Evolutionary conservation across 1,140 invertebrate genomes (phyloP).

Genomic region (Saccostrea glomerata): DNA sequence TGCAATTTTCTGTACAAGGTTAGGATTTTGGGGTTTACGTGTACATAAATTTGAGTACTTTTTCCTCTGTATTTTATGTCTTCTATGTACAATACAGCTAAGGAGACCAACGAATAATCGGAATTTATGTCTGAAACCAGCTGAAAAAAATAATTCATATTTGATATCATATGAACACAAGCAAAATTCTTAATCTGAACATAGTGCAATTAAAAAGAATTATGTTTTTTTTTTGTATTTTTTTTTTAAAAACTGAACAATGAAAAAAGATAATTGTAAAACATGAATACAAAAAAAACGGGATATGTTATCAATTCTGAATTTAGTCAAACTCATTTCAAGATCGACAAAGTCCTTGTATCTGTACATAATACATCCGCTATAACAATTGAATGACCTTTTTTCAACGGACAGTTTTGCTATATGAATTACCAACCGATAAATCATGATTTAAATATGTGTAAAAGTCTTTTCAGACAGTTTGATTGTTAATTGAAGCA

Average conservation of each 20-base stretch:
- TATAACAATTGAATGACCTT: no score
- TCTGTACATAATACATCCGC: no score
- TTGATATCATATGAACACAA: background rate
- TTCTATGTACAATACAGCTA: slow-evolving; percentile 5
- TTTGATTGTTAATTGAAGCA: no score
- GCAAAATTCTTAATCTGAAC: background rate
- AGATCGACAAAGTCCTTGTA: no score
- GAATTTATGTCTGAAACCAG: slow-evolving; percentile 3
- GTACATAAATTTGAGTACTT: slow-evolving; percentile 7
- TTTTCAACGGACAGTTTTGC: no score
- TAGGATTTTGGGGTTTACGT: background rate
- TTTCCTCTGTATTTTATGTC: slow-evolving; percentile 16
- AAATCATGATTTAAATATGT: no score
- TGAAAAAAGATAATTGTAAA: no score
- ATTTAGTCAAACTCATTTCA: no score
- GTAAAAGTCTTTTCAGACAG: no score
- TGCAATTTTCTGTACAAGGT: slow-evolving; percentile 13
- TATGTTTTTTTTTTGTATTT: background rate
- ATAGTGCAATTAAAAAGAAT: background rate
- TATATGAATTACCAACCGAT: no score
- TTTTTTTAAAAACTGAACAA: background rate
- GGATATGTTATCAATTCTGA: no score
- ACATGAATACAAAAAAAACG: no score
- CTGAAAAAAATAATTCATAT: background rate
- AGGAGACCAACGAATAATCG: background rate